Base-by-base conservation (phyloP, 2,113 vertebrate genomes). In the Galeopterus variegatus region DNA sequence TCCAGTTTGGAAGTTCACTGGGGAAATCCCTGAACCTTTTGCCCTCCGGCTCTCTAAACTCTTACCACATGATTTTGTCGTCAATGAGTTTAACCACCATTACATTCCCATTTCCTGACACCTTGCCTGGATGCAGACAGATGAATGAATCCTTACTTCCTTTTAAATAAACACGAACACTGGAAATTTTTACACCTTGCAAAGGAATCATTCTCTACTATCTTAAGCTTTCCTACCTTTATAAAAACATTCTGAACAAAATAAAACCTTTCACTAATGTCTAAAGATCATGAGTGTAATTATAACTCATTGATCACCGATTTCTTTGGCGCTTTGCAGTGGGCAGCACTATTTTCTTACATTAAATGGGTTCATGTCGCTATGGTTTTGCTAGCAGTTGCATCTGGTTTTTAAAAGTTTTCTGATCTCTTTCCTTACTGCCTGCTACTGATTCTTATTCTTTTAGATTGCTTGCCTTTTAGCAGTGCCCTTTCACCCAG, bases 131-230 rank as follows among this genome's bases (percentile, higher is more conserved):
- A 76, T 7, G 45, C 31, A 65, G 52, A n/a, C 21, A 19, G 23
- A 18, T 10, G 58, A 58, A 36, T 26, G 50, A 73, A 56, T 72
- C 56, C 36, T 92, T 62, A 18, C 56, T 58, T 83, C 80, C 18
- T 91, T 73, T 92, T 45, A 88, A 88, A 70, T 73, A 82, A 86
- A 83, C 64, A 58, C 24, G 15, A 69, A 50, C 76, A 48, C 56
- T 75, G 18, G 54, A 58, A 73, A 80, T 60, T 23, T 50, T 77
- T 31, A 69, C 33, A 1, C 28, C 75, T 83, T 80, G 58, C 33
- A 36, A 73, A 23, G 12, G 26, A 80, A 8, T 56, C 73, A 18
- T 83, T 73, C 69, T 87, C 33, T 73, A 17, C 41, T n/a, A 24
- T 23, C 6, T 24, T 70, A 45, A 91, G 48, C 19, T n/a, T 77